These are phyloP conservation scores for Axinella damicornis DNA, from an alignment of 37 sponge, comb jelly and placozoan genomes.

Conservation along the genomic window DNA sequence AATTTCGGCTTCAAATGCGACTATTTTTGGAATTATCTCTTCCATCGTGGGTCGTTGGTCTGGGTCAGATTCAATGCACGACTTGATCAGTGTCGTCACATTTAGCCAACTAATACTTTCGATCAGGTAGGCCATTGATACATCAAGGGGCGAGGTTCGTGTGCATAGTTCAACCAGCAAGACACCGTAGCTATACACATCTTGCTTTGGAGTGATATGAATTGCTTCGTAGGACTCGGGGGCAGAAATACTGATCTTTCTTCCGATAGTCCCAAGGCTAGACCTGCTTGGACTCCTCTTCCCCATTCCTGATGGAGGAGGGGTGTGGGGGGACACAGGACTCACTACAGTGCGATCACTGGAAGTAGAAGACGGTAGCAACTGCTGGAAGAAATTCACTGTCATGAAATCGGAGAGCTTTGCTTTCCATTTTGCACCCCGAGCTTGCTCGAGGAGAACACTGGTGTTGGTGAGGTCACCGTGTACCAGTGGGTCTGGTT, in stretches of 20 bases:
- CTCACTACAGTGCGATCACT: background rate
- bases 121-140: conserved; percentile 44
- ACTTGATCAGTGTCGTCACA: conserved; percentile 4
- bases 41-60: conserved; percentile 32
- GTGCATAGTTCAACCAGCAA: conserved; percentile 71
- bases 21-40: conserved; percentile 1
- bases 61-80: conserved; percentile 7
- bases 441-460: conserved; percentile 55
- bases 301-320: too few relatives aligned
- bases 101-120: conserved; percentile 54
- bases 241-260: conserved; percentile 17
- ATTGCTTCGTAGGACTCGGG: conserved; percentile 26
- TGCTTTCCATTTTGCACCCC: conserved; percentile 51
- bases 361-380: background rate
- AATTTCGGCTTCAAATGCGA: background rate
- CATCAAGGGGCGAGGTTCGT: conserved; percentile 33
- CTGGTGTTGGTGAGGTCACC: conserved; percentile 84
- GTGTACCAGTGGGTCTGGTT: conserved; percentile 79
- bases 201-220: conserved; percentile 41
- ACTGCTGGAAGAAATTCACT: conserved; percentile 54
- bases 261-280: background rate
- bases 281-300: too few relatives aligned
- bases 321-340: background rate
- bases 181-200: conserved; percentile 68
- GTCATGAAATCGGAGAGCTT: conserved; percentile 85